Conservation (phyloP, 2,888 invertebrate genomes). For the Philopedon plagiatum region DNA sequence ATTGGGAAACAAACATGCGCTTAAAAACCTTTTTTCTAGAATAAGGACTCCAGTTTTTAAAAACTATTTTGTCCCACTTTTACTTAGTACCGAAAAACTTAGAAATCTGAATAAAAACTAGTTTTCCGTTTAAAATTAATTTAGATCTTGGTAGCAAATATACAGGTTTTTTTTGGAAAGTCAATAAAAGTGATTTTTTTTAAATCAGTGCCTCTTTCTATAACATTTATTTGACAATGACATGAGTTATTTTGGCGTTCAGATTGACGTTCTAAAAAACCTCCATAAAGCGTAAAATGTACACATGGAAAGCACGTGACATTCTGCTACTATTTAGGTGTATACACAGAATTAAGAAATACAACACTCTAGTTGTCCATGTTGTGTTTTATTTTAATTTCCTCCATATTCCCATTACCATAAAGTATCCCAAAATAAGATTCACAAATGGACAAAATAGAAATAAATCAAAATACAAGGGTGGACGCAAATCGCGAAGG, state of each 20-base stretch:
- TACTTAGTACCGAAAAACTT: neutral
- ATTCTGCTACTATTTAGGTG: slow-evolving; percentile 36
- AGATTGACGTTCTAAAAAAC: neutral
- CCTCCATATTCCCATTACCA: neutral
- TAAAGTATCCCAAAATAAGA: neutral
- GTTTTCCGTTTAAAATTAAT: neutral
- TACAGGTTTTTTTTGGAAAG: neutral
- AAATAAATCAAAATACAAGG: too few relatives aligned
- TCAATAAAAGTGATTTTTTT: neutral
- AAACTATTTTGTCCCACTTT: neutral
- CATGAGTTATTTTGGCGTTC: neutral
- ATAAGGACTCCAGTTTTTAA: neutral
- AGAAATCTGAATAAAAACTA: too few relatives aligned
- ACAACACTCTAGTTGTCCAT: slow-evolving; percentile 39
- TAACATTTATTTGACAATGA: neutral
- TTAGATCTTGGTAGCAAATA: slow-evolving; percentile 4
- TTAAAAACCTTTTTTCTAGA: too few relatives aligned
- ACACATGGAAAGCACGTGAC: slow-evolving; percentile 33
- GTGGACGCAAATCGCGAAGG: too few relatives aligned
- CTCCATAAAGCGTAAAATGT: slow-evolving; percentile 11
- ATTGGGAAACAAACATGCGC: too few relatives aligned
- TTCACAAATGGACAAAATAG: neutral
- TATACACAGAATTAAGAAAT: slow-evolving; percentile 36
- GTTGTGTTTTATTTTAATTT: slow-evolving; percentile 28
- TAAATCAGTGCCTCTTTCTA: too few relatives aligned